Conservation (phyloP, 2,888 invertebrate species). For the Polietes domitor region DNA sequence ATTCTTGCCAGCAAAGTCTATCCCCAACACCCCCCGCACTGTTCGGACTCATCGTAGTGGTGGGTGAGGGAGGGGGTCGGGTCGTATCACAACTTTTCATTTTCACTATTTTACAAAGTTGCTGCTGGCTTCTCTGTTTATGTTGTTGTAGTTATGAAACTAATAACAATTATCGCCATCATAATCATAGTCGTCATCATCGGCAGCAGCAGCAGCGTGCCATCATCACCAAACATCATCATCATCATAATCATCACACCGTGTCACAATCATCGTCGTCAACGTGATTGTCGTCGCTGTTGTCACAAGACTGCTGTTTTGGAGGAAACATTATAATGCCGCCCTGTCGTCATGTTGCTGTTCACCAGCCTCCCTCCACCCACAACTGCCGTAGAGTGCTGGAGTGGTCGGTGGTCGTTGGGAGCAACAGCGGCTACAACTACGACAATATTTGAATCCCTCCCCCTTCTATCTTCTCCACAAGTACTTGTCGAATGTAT, state of each 20-base stretch:
- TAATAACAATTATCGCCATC: constrained; percentile 61
- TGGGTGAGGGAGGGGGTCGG: no score
- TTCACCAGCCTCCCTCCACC: not conserved
- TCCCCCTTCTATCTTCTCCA: not conserved
- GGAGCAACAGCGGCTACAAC: not conserved
- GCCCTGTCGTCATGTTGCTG: not conserved
- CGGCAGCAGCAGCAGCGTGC: constrained; percentile 6
- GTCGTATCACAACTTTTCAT: constrained; percentile 44
- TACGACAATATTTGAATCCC: not conserved
- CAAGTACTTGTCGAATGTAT: constrained; percentile 10
- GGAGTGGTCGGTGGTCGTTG: not conserved
- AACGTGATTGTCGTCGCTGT: not conserved
- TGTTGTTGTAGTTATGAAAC: constrained; percentile 45
- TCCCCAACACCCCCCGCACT: not conserved
- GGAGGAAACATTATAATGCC: constrained; percentile 34
- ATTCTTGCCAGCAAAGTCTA: not conserved
- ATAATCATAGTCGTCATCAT: constrained; percentile 28
- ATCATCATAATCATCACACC: not conserved
- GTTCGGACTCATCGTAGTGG: not conserved
- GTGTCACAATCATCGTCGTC: not conserved
- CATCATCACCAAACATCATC: not conserved
- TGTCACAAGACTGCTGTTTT: constrained; percentile 19
- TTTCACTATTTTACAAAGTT: constrained; percentile 9
- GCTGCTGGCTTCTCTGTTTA: not conserved
- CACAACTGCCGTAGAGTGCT: not conserved